These are phyloP conservation scores for Cataglyphis cursor DNA, from an alignment of 2,888 invertebrate species.

Conservation along the genomic window DNA sequence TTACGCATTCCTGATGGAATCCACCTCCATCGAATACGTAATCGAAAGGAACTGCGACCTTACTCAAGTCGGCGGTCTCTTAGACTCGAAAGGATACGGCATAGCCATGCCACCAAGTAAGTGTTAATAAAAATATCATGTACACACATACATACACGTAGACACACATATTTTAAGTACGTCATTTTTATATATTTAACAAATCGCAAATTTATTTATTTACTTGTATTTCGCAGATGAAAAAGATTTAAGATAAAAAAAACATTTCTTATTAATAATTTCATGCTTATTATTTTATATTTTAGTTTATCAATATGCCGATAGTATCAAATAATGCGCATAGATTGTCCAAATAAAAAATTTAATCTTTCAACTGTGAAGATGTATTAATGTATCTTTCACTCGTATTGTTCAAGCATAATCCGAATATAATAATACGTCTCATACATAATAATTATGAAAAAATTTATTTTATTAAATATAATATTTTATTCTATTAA, in stretches of 20 bases:
- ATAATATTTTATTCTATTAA: background rate
- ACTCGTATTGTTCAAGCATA: background rate
- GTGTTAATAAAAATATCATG: constrained; percentile 81
- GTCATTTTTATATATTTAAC: no score
- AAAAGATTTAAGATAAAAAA: background rate
- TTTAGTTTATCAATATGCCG: background rate
- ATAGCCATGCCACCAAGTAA: constrained; percentile 96
- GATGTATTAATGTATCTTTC: constrained; percentile 3
- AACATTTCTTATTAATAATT: background rate
- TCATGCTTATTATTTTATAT: background rate
- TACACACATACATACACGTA: background rate
- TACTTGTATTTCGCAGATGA: background rate
- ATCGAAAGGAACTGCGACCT: constrained; percentile 95
- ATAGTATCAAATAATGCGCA: background rate
- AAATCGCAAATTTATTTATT: background rate
- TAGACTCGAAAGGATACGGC: constrained; percentile 97
- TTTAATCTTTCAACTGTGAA: background rate
- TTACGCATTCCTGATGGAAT: constrained; percentile 99
- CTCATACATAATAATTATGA: background rate
- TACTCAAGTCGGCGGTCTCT: constrained; percentile 92
- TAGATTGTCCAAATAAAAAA: background rate
- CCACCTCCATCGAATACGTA: constrained; percentile 97
- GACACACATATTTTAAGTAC: no score
- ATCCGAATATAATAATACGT: background rate
- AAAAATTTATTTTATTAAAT: constrained; percentile 16